Evolutionary conservation across 2,888 invertebrate genomes (phyloP).

Genomic region (Choristoneura rosaceana): DNA sequence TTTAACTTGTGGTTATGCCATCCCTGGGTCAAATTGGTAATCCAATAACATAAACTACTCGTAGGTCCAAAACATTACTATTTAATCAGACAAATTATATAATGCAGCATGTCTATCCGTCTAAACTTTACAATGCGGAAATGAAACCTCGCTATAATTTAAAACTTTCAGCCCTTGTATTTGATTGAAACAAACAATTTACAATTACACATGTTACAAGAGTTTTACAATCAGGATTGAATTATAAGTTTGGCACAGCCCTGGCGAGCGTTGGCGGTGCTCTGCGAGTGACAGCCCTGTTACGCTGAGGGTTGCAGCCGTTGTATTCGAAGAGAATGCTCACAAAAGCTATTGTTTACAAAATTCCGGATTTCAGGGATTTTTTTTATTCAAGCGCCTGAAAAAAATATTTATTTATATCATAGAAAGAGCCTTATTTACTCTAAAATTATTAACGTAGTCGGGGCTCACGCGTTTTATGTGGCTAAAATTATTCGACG

Average conservation of each 20-base stretch:
- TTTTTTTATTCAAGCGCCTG: background rate
- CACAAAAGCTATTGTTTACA: constrained; percentile 38
- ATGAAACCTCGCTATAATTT: constrained; percentile 11
- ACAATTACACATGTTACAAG: constrained; percentile 39
- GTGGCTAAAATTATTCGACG: no score
- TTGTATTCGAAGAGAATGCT: constrained; percentile 18
- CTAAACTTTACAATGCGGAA: constrained; percentile 1
- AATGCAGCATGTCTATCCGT: background rate
- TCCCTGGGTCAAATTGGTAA: background rate
- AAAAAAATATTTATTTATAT: background rate
- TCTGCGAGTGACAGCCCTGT: constrained; percentile 41
- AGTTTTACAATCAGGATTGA: constrained; percentile 33
- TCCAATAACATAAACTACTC: background rate
- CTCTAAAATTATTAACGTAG: no score
- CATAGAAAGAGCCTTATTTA: no score
- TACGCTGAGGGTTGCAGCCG: constrained; percentile 6
- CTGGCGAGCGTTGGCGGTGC: constrained; percentile 8
- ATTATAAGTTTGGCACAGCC: constrained; percentile 40
- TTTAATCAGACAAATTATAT: background rate
- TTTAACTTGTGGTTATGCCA: no score
- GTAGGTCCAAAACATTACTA: background rate
- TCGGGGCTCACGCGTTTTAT: no score
- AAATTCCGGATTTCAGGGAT: constrained; percentile 5
- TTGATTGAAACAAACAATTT: constrained; percentile 29
- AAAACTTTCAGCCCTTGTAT: constrained; percentile 8